These are phyloP conservation scores for Colletes latitarsis DNA, from an alignment of 1,140 invertebrate species.

Conservation along the genomic window DNA sequence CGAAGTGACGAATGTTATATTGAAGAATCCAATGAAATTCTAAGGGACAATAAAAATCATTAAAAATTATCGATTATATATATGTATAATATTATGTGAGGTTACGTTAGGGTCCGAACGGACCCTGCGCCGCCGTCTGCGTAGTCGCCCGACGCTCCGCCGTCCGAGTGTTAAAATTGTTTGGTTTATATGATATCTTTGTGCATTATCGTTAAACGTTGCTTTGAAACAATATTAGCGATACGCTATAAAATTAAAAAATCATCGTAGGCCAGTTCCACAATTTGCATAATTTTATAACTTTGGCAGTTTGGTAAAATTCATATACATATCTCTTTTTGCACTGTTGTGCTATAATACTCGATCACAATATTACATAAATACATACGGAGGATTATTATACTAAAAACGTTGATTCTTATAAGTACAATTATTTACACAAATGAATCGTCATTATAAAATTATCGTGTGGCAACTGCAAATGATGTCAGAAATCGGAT, in stretches of 20 bases:
- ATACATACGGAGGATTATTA: neutral
- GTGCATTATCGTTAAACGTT: too few species aligned
- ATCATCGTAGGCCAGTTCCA: neutral
- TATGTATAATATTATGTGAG: too few species aligned
- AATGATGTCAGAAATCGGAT: neutral
- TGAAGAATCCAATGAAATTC: too few species aligned
- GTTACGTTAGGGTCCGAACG: too few species aligned
- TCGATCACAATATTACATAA: neutral
- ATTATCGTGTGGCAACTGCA: neutral
- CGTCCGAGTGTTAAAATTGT: too few species aligned
- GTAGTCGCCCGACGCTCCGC: too few species aligned
- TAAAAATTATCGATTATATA: too few species aligned
- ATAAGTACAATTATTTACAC: conserved; percentile 38
- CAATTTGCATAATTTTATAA: neutral
- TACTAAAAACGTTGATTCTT: conserved; percentile 8
- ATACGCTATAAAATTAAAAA: neutral
- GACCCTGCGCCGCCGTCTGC: too few species aligned
- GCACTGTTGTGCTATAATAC: neutral
- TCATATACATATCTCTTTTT: neutral
- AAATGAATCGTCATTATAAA: conserved; percentile 2
- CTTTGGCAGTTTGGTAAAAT: neutral
- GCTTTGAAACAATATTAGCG: too few species aligned
- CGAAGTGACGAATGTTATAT: too few species aligned
- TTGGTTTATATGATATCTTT: too few species aligned
- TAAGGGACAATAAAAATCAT: too few species aligned